A percentile compares a stretch with the other conserved stretches of the same genome.
phyloP scores from a whole-genome alignment of 2,888 invertebrate genomes.

The Caenorhabditis sp. region DNA sequence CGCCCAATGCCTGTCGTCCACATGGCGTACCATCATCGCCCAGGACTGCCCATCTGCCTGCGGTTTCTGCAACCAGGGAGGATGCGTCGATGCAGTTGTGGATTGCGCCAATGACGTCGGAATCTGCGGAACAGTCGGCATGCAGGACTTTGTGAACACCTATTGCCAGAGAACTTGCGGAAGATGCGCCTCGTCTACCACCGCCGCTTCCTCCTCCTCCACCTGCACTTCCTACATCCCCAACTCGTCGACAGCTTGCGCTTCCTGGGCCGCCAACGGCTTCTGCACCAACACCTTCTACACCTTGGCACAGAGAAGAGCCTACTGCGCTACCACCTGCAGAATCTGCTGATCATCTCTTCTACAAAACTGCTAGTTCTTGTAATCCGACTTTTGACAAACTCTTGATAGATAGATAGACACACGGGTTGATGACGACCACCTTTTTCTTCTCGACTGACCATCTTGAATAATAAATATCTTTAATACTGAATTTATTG shows the following conservation, averaged over 20 bases:
- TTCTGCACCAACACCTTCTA: slow-evolving; percentile 43
- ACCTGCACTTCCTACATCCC: slow-evolving; percentile 21
- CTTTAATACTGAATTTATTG: neutral
- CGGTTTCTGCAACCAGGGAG: slow-evolving; percentile 57
- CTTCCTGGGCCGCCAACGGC: slow-evolving; percentile 26
- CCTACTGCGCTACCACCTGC: slow-evolving; percentile 24
- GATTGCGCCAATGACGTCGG: slow-evolving; percentile 52
- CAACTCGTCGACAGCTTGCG: slow-evolving; percentile 11
- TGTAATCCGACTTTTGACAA: neutral
- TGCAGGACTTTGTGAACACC: slow-evolving; percentile 46
- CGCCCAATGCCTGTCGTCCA: slow-evolving; percentile 29
- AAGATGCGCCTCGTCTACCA: slow-evolving; percentile 14
- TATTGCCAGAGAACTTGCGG: slow-evolving; percentile 69
- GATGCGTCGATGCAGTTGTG: slow-evolving; percentile 58
- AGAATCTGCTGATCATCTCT: slow-evolving; percentile 13
- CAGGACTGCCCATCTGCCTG: slow-evolving; percentile 54
- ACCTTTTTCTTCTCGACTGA: neutral
- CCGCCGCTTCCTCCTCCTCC: neutral
- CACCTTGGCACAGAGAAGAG: slow-evolving; percentile 14
- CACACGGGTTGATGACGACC: neutral
- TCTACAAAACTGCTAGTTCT: no score
- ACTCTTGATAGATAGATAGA: neutral
- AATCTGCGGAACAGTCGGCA: slow-evolving; percentile 46
- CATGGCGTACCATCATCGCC: slow-evolving; percentile 56
- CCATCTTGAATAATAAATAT: neutral